Evolutionary conservation across 1,140 invertebrate species (phyloP), one percentile per base, ranked within the genome.

Genomic region (Heterodera schachtii): DNA sequence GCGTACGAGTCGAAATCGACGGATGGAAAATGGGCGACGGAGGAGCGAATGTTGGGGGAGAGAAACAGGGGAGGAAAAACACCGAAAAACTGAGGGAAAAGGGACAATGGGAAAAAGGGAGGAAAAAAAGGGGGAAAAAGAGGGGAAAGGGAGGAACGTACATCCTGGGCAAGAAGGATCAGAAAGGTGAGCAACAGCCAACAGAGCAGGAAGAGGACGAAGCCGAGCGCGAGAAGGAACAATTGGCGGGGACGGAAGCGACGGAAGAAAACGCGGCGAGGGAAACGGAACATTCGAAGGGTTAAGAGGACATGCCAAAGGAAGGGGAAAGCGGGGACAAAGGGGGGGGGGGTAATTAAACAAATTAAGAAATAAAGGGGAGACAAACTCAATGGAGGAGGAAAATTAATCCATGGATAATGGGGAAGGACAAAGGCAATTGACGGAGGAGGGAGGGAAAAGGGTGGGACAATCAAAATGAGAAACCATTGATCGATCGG

Each of bases 141-240:
- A 60, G 57, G 13, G 11, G 57, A n/a, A 19, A 19, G 57, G 57
- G 19, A 64, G 57, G 49, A 2, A 52, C 11, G 49, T 6, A 52
- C 67, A 43, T 87, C 86, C 70, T 88, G 80, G 52, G 84, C 79
- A 6, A 87, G 73, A 9, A 87, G 67, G 70, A 87, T 84, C 1
- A 86, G 31, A 8, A 87, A 47, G 43, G 86, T 84, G 16, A 87
- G 69, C 11, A 83, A 74, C 67, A 80, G 77, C 86, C 86, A 87
- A 73, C 75, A 84, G 41, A 81, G 19, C 57, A 87, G 31, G 70
- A 87, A 87, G 19, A 75, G 84, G 9, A 84, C 80, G 60, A 84
- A 44, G 43, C 78, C 49, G 47, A 87, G 52, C 19, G 60, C 52
- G 66, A 78, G 44, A 43, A 16, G 31, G 69, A 41, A 71, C 31